Base-by-base conservation (phyloP, 2,888 invertebrate species). In the Phortica magna region DNA sequence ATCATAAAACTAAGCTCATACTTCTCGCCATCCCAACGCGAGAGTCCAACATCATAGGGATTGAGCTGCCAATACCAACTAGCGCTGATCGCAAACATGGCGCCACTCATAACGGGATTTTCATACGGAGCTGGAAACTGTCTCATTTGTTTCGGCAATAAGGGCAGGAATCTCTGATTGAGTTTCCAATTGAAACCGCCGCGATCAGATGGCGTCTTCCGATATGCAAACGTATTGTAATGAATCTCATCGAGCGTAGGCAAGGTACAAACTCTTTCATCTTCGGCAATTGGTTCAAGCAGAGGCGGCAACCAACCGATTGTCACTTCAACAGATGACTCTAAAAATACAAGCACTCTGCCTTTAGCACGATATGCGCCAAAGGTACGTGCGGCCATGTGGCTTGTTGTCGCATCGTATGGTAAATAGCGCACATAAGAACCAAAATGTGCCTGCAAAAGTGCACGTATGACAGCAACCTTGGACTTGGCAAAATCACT, bases 1-100 rank as follows among this genome's bases (percentile, higher is more conserved):
- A 98, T 95, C 94, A 98, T 98, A 89, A 99, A 98, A 77, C 98
- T 98, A 10, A 99, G 93, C 89, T 99, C 99, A 88, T 98, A 98
- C 91, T 99, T 98, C 91, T 99, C 99, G 0, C 98, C 99, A 42
- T 99, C 99, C 99, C 99, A 99, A 82, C 99, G 97, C 88, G 98
- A 97, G 4, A 98, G 92, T 0, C 97, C 97, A 76, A 95, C 95
- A 89, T 98, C 98, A 88, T 98, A 98, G 0, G 98, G 98, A 6
- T 98, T 99, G 64, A 99, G 93, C 91, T 98, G 96, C 97, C 98
- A 98, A 93, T 99, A 99, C 93, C 97, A 99, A 80, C 95, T 94
- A 0, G 95, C 93, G 76, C 95, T 95, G 73, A 99, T 99, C 12
- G 98, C 98, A 93, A 99, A 99, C 81, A 98, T 92, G 0, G 98